Conservation (phyloP, 2,113 vertebrate genomes). For the Equus przewalskii region DNA sequence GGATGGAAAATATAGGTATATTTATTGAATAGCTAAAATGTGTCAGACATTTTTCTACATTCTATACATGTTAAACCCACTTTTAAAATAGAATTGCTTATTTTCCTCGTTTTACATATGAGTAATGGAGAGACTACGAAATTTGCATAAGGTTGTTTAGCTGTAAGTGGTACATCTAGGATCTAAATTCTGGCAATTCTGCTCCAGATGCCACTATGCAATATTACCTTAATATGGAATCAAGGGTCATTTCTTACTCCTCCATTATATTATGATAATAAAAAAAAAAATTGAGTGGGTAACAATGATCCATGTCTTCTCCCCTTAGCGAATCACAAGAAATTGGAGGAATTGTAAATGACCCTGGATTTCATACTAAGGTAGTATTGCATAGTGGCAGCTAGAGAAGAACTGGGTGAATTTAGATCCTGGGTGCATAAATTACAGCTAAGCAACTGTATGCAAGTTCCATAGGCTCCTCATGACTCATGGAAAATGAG, state of each 20-base stretch:
- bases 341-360: neutral
- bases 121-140: neutral
- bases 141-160: neutral
- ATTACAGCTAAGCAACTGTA: neutral
- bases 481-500: neutral
- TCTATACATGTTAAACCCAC: neutral
- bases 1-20: neutral
- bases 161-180: neutral
- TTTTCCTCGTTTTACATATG: neutral
- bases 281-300: neutral
- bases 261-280: neutral
- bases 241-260: neutral
- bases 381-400: neutral
- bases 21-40: neutral
- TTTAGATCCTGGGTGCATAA: neutral
- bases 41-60: neutral
- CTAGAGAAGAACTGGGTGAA: neutral
- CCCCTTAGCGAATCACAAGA: neutral
- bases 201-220: neutral
- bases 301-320: neutral
- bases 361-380: neutral
- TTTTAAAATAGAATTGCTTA: neutral
- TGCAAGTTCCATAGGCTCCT: neutral
- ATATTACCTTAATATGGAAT: neutral
- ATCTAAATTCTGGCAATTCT: neutral